phyloP scores from a whole-genome alignment of 2,888 invertebrate genomes.

The Belgica antarctica region DNA sequence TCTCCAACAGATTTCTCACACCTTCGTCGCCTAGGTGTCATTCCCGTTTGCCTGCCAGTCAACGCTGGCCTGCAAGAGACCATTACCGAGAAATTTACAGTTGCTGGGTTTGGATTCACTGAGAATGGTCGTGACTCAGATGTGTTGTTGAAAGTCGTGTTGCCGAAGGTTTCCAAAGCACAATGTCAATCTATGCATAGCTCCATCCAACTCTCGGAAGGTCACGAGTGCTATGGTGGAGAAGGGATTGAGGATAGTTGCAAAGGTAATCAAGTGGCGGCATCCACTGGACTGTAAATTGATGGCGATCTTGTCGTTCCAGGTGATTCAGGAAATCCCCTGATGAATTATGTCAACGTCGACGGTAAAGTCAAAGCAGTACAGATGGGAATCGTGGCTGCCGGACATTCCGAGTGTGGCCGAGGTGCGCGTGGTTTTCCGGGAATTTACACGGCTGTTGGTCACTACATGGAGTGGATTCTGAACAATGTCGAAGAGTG shows the following conservation, averaged over 20 bases:
- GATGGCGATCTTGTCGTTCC: neutral
- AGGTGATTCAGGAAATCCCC: constrained; percentile 26
- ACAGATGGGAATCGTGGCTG: constrained; percentile 56
- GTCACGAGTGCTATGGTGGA: constrained; percentile 38
- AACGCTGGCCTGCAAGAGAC: constrained; percentile 9
- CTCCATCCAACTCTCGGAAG: constrained; percentile 45
- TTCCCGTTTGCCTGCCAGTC: constrained; percentile 39
- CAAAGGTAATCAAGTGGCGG: constrained; percentile 31
- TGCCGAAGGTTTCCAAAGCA: constrained; percentile 50
- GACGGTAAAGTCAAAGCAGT: constrained; percentile 49
- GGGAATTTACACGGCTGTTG: constrained; percentile 56
- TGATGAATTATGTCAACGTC: constrained; percentile 16
- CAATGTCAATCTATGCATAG: constrained; percentile 51
- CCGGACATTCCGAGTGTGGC: constrained; percentile 50
- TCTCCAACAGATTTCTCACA: too few species aligned
- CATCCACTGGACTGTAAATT: too few species aligned
- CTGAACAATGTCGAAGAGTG: constrained; percentile 52
- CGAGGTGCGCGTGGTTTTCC: constrained; percentile 50
- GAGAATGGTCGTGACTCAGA: constrained; percentile 32
- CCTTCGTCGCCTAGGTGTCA: constrained; percentile 1
- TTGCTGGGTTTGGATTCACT: constrained; percentile 39
- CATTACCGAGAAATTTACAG: constrained; percentile 13
- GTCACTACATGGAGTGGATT: constrained; percentile 56
- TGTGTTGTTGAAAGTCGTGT: constrained; percentile 50
- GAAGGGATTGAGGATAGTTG: constrained; percentile 33